phyloP scores from a whole-genome alignment of 2,888 invertebrate species.

The Agrenia bidenticulata region DNA sequence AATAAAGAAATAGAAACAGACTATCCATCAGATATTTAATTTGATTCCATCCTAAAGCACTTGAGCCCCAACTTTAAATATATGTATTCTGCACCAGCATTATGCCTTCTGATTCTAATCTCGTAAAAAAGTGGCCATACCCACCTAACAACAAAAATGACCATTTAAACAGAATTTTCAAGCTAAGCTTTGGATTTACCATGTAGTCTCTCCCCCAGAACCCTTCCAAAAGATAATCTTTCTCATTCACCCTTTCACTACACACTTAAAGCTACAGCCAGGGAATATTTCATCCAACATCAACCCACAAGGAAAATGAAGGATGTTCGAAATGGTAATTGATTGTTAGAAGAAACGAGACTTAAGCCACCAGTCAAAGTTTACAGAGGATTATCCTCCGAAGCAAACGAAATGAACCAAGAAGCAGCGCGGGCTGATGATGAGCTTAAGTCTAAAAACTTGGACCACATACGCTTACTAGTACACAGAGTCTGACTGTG shows the following conservation, averaged over 20 bases:
- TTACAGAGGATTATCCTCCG: not conserved
- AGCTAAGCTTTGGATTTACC: too few relatives aligned
- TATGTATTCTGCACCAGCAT: too few relatives aligned
- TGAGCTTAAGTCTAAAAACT: not conserved
- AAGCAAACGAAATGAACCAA: not conserved
- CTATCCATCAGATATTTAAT: too few relatives aligned
- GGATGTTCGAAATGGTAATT: constrained; percentile 1
- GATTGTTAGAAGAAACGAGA: constrained; percentile 1
- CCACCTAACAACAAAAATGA: constrained; percentile 1
- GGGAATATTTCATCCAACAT: too few relatives aligned
- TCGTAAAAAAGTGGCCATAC: not conserved
- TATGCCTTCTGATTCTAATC: not conserved
- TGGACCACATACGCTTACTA: too few relatives aligned
- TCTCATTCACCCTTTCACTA: not conserved
- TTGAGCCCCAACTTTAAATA: too few relatives aligned
- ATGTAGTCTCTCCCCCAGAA: too few relatives aligned
- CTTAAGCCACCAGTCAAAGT: not conserved
- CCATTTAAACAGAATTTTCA: not conserved
- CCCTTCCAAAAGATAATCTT: not conserved
- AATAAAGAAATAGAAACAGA: too few relatives aligned
- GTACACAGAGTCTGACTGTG: too few relatives aligned
- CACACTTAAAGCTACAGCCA: not conserved
- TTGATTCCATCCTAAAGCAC: too few relatives aligned
- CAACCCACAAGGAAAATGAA: not conserved
- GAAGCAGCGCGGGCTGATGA: not conserved